A percentile compares a stretch with the other conserved stretches of the same genome.
Conservation (phyloP, 2,888 invertebrate species). For the Panzeria rudis region DNA sequence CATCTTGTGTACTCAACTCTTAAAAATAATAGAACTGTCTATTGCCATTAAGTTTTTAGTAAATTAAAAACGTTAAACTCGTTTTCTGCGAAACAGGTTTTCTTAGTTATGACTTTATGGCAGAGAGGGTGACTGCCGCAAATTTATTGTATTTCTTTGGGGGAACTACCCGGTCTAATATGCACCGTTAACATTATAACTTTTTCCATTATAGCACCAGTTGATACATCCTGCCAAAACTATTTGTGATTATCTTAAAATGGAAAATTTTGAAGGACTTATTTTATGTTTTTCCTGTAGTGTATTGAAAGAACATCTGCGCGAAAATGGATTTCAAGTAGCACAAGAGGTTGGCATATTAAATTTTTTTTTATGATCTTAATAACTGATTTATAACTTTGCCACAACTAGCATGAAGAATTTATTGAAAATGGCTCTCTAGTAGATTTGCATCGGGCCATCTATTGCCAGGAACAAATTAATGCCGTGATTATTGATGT, state of each 20-base stretch:
- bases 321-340: constrained; percentile 83
- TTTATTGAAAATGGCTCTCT: constrained; percentile 68
- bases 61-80: no score
- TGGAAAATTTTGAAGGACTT: constrained; percentile 83
- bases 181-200: no score
- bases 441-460: constrained; percentile 77
- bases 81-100: no score
- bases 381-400: background rate
- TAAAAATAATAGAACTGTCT: no score
- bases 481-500: constrained; percentile 85
- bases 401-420: constrained; percentile 68
- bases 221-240: constrained; percentile 83
- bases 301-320: constrained; percentile 80
- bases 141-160: background rate
- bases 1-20: no score
- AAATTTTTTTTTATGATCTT: background rate
- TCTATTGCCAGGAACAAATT: constrained; percentile 79
- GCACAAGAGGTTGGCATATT: constrained; percentile 79
- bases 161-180: no score
- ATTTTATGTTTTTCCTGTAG: constrained; percentile 83
- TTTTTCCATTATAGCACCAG: constrained; percentile 73
- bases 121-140: no score
- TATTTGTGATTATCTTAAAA: constrained; percentile 84
- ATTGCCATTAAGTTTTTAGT: no score
- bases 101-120: no score